Evolutionary conservation across 2,797 vertebrate species (phyloP).

Genomic region (Aldrovandia affinis): DNA sequence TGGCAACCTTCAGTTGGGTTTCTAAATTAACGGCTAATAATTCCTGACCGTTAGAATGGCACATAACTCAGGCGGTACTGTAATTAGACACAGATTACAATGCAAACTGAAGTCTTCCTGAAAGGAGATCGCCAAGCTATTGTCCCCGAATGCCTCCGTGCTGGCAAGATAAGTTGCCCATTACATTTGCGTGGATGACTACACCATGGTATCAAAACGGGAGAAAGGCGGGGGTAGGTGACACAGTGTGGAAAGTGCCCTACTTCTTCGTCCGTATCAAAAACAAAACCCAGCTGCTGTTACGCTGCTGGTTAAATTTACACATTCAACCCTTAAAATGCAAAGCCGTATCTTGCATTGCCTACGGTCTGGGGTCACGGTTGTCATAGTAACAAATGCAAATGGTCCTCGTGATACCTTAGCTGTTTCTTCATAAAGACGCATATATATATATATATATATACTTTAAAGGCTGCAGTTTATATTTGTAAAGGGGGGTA

Average conservation of each 20-base stretch:
- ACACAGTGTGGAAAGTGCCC: background rate
- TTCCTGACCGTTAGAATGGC: background rate
- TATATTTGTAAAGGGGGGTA: conserved; percentile 67
- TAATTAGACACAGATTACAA: conserved; percentile 33
- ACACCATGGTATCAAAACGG: background rate
- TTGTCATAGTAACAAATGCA: conserved; percentile 37
- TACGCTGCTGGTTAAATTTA: background rate
- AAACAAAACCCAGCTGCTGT: conserved; percentile 21
- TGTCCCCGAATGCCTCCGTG: conserved; percentile 21
- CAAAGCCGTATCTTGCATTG: conserved; percentile 24
- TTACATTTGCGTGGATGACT: background rate
- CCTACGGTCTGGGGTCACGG: conserved; percentile 30
- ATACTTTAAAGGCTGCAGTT: conserved; percentile 66
- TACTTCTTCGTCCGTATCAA: background rate
- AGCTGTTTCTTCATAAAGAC: conserved; percentile 48
- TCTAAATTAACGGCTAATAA: background rate
- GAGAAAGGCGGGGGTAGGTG: background rate
- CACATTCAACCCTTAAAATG: conserved; percentile 3
- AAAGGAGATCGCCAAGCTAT: background rate
- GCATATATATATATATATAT: no score
- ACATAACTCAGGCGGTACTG: background rate
- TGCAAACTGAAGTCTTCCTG: conserved; percentile 14
- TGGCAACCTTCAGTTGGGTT: background rate
- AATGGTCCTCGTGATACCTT: conserved; percentile 17
- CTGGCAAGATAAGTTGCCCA: background rate